These are phyloP conservation scores for Nannoperca obscura DNA, from an alignment of 2,797 vertebrate species.

Conservation along the genomic window DNA sequence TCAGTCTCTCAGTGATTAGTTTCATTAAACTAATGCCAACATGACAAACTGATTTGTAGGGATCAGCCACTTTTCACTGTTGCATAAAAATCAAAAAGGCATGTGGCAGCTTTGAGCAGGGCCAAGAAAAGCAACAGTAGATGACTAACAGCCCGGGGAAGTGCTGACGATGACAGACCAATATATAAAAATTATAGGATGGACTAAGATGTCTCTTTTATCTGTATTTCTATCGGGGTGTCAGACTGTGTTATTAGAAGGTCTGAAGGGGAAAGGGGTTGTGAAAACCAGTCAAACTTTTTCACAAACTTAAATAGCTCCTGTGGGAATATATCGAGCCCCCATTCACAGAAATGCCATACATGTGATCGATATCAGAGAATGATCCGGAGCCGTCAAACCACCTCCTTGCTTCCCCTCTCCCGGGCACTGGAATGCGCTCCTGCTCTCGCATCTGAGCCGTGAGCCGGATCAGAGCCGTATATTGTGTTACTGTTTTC, in stretches of 20 bases:
- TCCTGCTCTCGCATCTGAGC: slow-evolving; percentile 66
- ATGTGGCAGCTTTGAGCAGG: slow-evolving; percentile 20
- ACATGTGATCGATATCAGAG: slow-evolving; percentile 62
- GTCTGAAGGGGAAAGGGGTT: slow-evolving; percentile 12
- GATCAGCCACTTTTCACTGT: not conserved
- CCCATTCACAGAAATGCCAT: slow-evolving; percentile 29
- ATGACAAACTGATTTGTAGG: not conserved
- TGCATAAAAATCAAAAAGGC: slow-evolving; percentile 28
- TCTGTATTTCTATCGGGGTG: slow-evolving; percentile 47
- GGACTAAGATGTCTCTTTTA: slow-evolving; percentile 39
- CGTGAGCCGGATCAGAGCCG: slow-evolving; percentile 76
- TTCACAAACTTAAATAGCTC: not conserved
- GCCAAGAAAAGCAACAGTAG: slow-evolving; percentile 54
- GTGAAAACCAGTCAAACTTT: slow-evolving; percentile 20
- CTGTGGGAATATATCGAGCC: not conserved
- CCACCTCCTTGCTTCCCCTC: slow-evolving; percentile 34
- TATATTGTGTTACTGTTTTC: slow-evolving; percentile 87
- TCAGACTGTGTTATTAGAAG: slow-evolving; percentile 29
- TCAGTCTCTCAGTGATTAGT: not conserved
- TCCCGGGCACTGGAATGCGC: slow-evolving; percentile 62
- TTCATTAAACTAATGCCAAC: not conserved
- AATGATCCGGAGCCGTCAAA: slow-evolving; percentile 27
- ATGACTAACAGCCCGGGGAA: slow-evolving; percentile 32
- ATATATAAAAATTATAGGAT: slow-evolving; percentile 13
- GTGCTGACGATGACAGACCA: slow-evolving; percentile 40